Conservation (phyloP, 2,113 vertebrate species). For the Melanocharis versteri region DNA sequence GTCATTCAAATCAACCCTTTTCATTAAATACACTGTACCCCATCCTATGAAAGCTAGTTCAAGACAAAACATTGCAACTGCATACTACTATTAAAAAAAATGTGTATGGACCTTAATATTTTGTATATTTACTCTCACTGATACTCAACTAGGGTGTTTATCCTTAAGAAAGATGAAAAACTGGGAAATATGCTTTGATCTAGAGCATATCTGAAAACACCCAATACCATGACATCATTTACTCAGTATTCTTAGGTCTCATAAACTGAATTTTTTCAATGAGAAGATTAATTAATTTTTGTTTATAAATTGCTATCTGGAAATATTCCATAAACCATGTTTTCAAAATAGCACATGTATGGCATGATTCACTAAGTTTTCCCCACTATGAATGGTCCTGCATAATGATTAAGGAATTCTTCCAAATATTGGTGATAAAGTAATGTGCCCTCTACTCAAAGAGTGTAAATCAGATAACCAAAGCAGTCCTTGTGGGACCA, state of each 20-base stretch:
- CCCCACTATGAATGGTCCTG: neutral
- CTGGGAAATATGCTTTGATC: neutral
- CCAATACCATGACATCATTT: neutral
- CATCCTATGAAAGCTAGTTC: neutral
- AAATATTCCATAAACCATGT: neutral
- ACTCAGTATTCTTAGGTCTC: neutral
- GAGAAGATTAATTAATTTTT: neutral
- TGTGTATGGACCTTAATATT: neutral
- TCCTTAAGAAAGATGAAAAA: neutral
- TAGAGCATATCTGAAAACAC: neutral
- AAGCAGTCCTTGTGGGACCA: neutral
- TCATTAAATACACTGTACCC: constrained; percentile 80
- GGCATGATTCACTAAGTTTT: neutral
- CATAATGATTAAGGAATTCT: neutral
- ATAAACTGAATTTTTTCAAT: neutral
- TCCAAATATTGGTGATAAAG: neutral
- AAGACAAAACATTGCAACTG: neutral
- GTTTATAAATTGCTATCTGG: neutral
- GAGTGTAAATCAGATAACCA: neutral
- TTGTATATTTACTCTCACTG: neutral
- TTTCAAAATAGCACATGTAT: neutral
- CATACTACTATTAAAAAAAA: neutral
- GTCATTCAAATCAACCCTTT: constrained; percentile 81
- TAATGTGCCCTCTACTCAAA: neutral
- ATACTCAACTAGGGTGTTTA: neutral